Base-by-base conservation (phyloP, 2,888 invertebrate genomes). In the Phengaris alcon region DNA sequence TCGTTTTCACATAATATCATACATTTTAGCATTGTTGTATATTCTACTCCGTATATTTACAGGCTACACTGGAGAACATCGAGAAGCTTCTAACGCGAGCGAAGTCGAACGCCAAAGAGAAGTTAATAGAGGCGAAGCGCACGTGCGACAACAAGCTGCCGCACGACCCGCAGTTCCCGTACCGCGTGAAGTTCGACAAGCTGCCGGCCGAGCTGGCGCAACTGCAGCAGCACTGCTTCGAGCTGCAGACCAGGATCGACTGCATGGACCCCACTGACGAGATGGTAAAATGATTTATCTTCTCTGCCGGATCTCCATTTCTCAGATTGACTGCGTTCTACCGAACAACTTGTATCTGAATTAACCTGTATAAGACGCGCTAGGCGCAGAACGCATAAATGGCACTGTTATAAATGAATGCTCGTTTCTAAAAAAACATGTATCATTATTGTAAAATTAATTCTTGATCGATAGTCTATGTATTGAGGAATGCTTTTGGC, bases 191-290 rank as follows among this genome's bases (percentile, higher is more conserved):
- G 10, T 96, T 96, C 79, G 88, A 91, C 0, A 84, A 85, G 13
- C 82, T 97, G 15, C 94, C 96, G 0, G 82, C 89, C 0, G 90
- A 94, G 15, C 75, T 95, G 0, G 89, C 88, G 0, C 89, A 91
- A 0, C 83, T 97, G 8, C 93, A 94, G 51, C 93, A 93, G 0
- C 91, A 94, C 72, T 85, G 81, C 76, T 90, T 93, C 54, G 94
- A 95, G 64, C 84, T 95, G 13, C 93, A 95, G 81, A 95, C 96
- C 0, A 94, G 95, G 82, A 94, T 96, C 15, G 95, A 95, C 68
- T 96, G 96, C 81, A 91, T 96, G 87, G 94, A 93, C 46, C 86
- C 90, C 48, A 94, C 94, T 0, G 94, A 95, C 79, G 94, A 94
- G 55, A 94, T 94, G 86, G 95, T 80, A 8, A 52, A 35, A 35